Conservation (phyloP, 2,888 invertebrate genomes). For the Heliconius hortense region DNA sequence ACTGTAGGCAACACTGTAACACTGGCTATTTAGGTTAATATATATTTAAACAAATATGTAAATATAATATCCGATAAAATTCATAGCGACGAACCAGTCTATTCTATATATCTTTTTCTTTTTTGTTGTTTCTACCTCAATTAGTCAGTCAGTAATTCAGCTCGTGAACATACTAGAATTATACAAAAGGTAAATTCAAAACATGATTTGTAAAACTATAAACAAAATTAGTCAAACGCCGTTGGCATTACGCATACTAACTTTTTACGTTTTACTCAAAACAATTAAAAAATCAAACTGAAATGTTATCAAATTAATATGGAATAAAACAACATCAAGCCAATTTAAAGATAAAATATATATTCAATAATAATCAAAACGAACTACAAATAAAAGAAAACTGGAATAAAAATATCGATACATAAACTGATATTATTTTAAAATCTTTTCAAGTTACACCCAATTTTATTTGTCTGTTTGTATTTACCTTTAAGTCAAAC, state of each 20-base stretch:
- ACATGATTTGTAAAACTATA: too few species aligned
- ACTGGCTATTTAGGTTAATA: too few species aligned
- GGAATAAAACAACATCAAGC: not conserved
- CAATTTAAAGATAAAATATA: not conserved
- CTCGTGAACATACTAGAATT: not conserved
- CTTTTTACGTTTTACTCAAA: not conserved
- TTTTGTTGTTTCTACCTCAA: not conserved
- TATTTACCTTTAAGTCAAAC: constrained; percentile 21
- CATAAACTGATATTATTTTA: constrained; percentile 6
- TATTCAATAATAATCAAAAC: not conserved
- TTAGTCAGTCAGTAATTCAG: not conserved
- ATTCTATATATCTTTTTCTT: not conserved
- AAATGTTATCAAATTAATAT: not conserved
- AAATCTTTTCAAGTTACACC: not conserved
- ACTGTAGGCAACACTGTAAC: too few species aligned
- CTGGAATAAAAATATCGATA: not conserved
- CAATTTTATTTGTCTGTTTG: constrained; percentile 20
- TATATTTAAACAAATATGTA: not conserved
- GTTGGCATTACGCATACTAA: not conserved
- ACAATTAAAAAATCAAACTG: not conserved
- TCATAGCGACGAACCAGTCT: not conserved
- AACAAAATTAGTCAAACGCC: too few species aligned
- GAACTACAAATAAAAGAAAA: too few species aligned
- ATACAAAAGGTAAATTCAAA: not conserved
- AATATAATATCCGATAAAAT: not conserved